These are phyloP conservation scores for Euplagia quadripunctaria DNA, from an alignment of 2,888 invertebrate genomes.

Conservation along the genomic window DNA sequence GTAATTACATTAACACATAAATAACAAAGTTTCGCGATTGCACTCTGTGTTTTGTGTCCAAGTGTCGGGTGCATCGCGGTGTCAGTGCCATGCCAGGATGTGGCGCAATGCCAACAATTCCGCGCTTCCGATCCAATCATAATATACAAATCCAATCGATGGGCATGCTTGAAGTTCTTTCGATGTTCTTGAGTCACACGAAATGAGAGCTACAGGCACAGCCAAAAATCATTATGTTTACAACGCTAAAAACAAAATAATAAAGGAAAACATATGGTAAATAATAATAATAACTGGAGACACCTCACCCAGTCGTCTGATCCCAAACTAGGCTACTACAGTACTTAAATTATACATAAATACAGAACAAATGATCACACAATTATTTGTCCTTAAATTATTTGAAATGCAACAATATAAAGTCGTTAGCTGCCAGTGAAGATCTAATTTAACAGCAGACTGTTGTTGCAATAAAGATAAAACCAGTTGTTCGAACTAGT, in stretches of 20 bases:
- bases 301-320: too few species aligned
- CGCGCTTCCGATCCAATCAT: constrained; percentile 31
- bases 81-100: constrained; percentile 45
- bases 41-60: constrained; percentile 25
- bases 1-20: constrained; percentile 26
- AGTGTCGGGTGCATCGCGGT: constrained; percentile 21
- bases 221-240: background rate
- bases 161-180: constrained; percentile 3
- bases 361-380: too few species aligned
- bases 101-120: constrained; percentile 51
- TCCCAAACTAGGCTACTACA: too few species aligned
- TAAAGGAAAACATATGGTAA: background rate
- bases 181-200: background rate
- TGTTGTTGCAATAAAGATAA: constrained; percentile 9
- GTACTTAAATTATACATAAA: too few species aligned
- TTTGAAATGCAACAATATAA: constrained; percentile 15
- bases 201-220: background rate
- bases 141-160: constrained; percentile 20
- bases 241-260: constrained; percentile 14
- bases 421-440: constrained; percentile 2
- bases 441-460: constrained; percentile 12
- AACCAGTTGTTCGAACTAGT: constrained; percentile 16
- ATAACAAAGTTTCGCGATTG: constrained; percentile 27
- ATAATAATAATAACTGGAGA: too few species aligned
- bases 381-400: too few species aligned